Base-by-base conservation (phyloP, 2,113 vertebrate species). In the Ceyx margarethae region DNA sequence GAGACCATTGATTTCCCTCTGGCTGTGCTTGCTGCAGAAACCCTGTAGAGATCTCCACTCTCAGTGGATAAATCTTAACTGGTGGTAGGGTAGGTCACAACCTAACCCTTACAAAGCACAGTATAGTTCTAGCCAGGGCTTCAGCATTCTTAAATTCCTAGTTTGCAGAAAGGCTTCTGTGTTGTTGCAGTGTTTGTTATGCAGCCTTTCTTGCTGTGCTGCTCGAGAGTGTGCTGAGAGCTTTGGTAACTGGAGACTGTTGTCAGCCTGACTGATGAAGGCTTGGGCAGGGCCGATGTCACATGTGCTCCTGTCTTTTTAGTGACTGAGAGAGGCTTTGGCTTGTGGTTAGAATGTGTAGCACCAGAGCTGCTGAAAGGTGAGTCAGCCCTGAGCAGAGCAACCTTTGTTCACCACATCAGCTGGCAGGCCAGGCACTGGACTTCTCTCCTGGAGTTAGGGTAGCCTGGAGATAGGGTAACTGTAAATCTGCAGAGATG, bases 151-250 rank as follows among this genome's bases (percentile, higher is more conserved):
- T 66, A 4, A 69, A 29, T 43, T 87, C 23, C 2, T 17, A 11
- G 29, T 51, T 33, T 65, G 28, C 57, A 53, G 62, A 42, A 48
- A 40, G 53, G 15, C 31, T 90, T 3, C 50, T 37, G 0, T 76
- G 64, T 37, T 67, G 14, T 15, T 56, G 71, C 28, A 74, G 1
- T 25, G 31, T 61, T 73, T 69, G 54, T 29, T 60, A 16, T 42
- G 10, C 54, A n/a, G 48, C n/a, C 23, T 54, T 89, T 33, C 28
- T 56, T 26, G 16, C 71, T 77, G 72, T 1, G 2, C 54, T 76
- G 58, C 0, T 0, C 29, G 29, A 42, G 67, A 68, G 58, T 11
- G 1, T 3, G 23, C 21, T 0, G 1, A 68, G 58, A 53, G 20
- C 68, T 46, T 12, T 5, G 5, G 42, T 35, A 33, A 15, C n/a